Evolutionary conservation across 2,113 vertebrate genomes (phyloP), one percentile per base, ranked within the genome.

Genomic region (Cryptotis parvus): DNA sequence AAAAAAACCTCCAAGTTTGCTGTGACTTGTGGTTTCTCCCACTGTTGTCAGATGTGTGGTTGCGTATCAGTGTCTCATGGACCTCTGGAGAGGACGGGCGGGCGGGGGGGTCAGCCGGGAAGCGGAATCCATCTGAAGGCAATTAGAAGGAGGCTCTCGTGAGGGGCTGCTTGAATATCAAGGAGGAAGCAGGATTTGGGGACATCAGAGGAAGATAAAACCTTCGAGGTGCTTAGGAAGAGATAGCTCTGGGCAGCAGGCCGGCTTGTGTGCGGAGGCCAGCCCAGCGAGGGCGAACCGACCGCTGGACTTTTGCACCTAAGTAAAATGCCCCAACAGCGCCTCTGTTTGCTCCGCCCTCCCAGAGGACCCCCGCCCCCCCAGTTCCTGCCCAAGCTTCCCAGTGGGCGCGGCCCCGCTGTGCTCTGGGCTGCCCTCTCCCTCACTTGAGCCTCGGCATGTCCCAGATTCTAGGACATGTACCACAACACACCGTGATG

Each of bases 11-110:
- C 12, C 24, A 77, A 15, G 26, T 95, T 76, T 45, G 58, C 66
- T 93, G 29, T 77, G 88, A 74, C 77, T 76, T 76, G 39, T 78
- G 91, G 55, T 20, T 18, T 89, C 45, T 91, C 84, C 92, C 2
- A 1, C n/a, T 37, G 69, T 14, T 31, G 75, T 26, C 65, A 2
- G 6, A 12, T 7, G 31, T 41, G 1, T 33, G 73, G 65, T 31
- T 66, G 3, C 24, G 16, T 2, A 8, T 29, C 58, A 6, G 2
- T 65, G 70, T 35, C 58, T 16, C 78, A 1, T n/a, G 72, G 77
- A 6, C 58, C 89, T 45, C 89, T 7, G 45, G 82, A 83, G 89
- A 68, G 24, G 52, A 4, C 0, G 24, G 7, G 22, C 4, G 22
- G 16, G 75, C 35, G 31, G 39, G 31, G 35, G 18, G 2, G 2